phyloP scores from a whole-genome alignment of 2,113 vertebrate species.

The Speoplatyrhinus poulsoni region DNA sequence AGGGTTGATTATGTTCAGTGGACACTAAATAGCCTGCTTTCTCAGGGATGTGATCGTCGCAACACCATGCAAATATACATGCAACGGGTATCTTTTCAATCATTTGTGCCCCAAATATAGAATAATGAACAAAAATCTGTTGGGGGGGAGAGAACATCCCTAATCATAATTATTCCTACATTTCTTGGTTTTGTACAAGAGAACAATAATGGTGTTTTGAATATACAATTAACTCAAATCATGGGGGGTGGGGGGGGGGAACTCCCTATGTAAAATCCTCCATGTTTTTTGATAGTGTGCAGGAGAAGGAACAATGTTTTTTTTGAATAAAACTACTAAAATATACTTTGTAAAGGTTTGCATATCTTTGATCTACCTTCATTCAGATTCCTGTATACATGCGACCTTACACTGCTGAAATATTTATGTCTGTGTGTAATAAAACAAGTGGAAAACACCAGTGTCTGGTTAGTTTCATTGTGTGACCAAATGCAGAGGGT shows the following conservation, averaged over 20 bases:
- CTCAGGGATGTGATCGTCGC: slow-evolving; percentile 64
- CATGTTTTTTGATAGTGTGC: slow-evolving; percentile 10
- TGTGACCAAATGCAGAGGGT: no score
- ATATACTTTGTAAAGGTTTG: slow-evolving; percentile 11
- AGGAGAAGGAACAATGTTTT: slow-evolving; percentile 21
- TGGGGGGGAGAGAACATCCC: background rate
- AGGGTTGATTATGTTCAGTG: slow-evolving; percentile 2
- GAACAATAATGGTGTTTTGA: no score
- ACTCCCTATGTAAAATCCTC: background rate
- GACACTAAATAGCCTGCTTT: slow-evolving; percentile 20
- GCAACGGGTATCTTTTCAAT: no score
- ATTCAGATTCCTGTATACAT: no score
- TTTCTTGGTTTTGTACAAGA: no score
- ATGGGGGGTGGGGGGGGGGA: background rate
- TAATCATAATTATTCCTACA: no score
- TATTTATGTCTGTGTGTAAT: slow-evolving; percentile 51
- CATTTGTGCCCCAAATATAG: no score
- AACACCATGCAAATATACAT: slow-evolving; percentile 8
- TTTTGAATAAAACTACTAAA: slow-evolving; percentile 7
- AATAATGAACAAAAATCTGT: no score
- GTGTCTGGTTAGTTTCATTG: no score
- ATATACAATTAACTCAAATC: background rate
- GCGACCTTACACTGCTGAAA: slow-evolving; percentile 18
- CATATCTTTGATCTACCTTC: background rate
- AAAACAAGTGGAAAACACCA: background rate